Evolutionary conservation across 2,888 invertebrate species (phyloP), one percentile per base, ranked within the genome.

Genomic region (Monochamus alternatus): DNA sequence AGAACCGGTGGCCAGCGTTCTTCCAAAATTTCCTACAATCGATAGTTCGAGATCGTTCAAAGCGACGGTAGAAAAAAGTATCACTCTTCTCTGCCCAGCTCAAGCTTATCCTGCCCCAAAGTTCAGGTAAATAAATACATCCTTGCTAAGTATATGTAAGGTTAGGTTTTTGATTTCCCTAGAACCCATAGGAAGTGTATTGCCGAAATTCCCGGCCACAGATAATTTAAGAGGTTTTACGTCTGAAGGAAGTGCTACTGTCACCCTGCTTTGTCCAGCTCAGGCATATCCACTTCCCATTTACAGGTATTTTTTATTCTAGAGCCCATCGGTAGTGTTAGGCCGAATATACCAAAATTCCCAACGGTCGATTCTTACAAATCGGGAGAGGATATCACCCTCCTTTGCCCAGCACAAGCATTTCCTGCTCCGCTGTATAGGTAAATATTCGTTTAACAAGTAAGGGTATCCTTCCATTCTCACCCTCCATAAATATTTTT

Each of bases 211-310:
- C 72, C 86, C 88, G 3, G 85, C 86, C 10, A 82, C 83, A 63
- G 87, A 87, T 80, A 87, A 84, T 83, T 84, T 85, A 75, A 85
- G 84, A 78, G 85, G 86, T 65, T 87, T 87, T 74, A 78, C 75
- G 44, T 82, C 86, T n/a, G 82, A 79, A 76, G 82, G 80, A 55
- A 76, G 78, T 31, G 77, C 81, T 58, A 85, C 85, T 70, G 80
- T 92, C 80, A 92, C 93, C 30, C 84, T 93, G 74, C 89, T 93
- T 75, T 93, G 93, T 85, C 91, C 91, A 74, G 93, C 93, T 74
- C 93, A 93, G 89, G 92, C 92, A 59, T 94, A 92, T 89, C 94
- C 94, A 84, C 91, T 92, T 87, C 94, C 94, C 87, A 90, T 81
- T 52, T 82, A 84, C 82, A 86, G 86, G 86, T 86, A 86, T 80